Evolutionary conservation across 92 coral and sea anemone species (phyloP).

Genomic region (Porites divaricata): DNA sequence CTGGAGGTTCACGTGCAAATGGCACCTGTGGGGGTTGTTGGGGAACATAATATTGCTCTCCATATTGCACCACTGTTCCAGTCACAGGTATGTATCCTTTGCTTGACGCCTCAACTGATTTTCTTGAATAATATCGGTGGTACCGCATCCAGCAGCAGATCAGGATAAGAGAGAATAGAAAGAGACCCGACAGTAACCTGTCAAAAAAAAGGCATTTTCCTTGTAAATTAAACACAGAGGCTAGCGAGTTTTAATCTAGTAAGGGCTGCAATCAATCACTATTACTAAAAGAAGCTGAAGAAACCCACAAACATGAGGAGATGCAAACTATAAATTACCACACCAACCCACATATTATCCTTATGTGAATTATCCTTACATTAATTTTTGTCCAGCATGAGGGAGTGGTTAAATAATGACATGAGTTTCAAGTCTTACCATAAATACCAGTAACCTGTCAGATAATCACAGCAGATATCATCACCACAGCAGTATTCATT

Average conservation of each 20-base stretch:
- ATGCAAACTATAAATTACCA: too few relatives aligned
- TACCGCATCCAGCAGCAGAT: conserved; percentile 79
- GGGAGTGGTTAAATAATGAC: background rate
- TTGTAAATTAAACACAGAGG: background rate
- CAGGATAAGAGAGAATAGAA: conserved; percentile 61
- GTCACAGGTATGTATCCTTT: conserved; percentile 64
- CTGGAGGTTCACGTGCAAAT: conserved; percentile 46
- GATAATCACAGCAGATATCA: conserved; percentile 84
- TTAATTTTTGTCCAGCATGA: too few relatives aligned
- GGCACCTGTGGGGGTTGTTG: conserved; percentile 72
- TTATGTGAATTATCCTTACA: too few relatives aligned
- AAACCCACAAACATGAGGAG: too few relatives aligned
- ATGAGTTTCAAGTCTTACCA: conserved; percentile 68
- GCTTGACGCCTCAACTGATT: conserved; percentile 36
- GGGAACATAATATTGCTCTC: conserved; percentile 67
- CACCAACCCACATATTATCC: too few relatives aligned
- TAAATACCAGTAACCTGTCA: conserved; percentile 84
- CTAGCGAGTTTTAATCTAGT: too few relatives aligned
- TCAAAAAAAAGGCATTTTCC: background rate
- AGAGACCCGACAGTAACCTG: conserved; percentile 76
- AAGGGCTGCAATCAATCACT: too few relatives aligned
- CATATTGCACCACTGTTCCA: conserved; percentile 61
- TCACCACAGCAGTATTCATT: conserved; percentile 94
- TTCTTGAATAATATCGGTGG: conserved; percentile 46
- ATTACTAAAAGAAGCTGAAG: too few relatives aligned